Percentiles rank a stretch among this genome's conserved stretches.
Conservation (phyloP, 2,888 invertebrate species). For the Rutpela maculata region DNA sequence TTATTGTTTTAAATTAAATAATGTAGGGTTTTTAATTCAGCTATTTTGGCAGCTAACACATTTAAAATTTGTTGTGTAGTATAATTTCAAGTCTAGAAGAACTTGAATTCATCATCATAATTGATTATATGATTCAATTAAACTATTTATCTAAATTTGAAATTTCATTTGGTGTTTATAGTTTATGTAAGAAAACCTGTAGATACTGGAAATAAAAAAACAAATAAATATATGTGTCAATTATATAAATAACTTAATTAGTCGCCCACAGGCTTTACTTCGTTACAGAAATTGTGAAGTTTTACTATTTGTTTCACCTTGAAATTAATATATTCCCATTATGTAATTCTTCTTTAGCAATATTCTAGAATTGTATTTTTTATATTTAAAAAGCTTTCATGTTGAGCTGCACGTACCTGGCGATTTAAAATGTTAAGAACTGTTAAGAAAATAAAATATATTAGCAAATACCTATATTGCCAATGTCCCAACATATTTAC, state of each 20-base stretch:
- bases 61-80: not conserved
- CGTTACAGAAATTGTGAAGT: conserved; percentile 24
- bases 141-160: conserved; percentile 13
- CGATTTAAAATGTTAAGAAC: not conserved
- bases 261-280: conserved; percentile 37
- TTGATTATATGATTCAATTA: not conserved
- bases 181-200: not conserved
- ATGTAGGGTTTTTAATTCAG: not conserved
- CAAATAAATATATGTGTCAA: conserved; percentile 32
- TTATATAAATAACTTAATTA: conserved; percentile 42
- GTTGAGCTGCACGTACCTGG: not conserved
- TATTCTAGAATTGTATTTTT: not conserved
- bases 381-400: not conserved
- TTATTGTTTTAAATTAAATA: conserved; percentile 2
- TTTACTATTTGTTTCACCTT: conserved; percentile 48
- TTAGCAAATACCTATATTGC: no score
- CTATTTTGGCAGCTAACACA: conserved; percentile 15
- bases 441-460: not conserved
- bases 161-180: conserved; percentile 16
- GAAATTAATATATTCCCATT: conserved; percentile 45
- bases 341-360: conserved; percentile 34
- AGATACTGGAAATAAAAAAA: conserved; percentile 15
- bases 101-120: not conserved
- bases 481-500: no score
- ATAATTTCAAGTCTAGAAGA: not conserved